Evolutionary conservation across 2,888 invertebrate genomes (phyloP).

Genomic region (Dicycla oo): DNA sequence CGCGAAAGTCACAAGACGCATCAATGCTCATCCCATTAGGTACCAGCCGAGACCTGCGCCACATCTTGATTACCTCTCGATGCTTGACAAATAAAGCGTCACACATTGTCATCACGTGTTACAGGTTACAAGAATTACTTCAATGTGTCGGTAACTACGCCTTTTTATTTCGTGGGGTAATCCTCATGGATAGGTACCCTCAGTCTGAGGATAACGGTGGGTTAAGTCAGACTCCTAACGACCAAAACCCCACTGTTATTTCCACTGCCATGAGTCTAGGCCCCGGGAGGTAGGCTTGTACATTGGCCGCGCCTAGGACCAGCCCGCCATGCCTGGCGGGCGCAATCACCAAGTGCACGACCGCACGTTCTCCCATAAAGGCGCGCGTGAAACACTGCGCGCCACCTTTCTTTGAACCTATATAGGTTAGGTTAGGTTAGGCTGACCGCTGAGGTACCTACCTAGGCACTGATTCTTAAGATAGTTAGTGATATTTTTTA

Average conservation of each 20-base stretch:
- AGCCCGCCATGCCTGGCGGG: too few relatives aligned
- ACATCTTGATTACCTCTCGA: too few relatives aligned
- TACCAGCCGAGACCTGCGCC: not conserved
- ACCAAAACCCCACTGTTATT: not conserved
- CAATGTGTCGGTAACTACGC: not conserved
- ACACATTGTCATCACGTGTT: not conserved
- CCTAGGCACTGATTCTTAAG: not conserved
- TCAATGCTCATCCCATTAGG: not conserved
- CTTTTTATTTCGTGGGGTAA: not conserved
- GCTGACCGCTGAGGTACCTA: not conserved
- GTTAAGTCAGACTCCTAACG: not conserved
- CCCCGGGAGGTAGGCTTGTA: too few relatives aligned
- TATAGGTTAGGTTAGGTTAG: too few relatives aligned
- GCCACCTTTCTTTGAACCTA: too few relatives aligned
- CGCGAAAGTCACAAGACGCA: constrained; percentile 13
- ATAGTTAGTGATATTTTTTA: not conserved
- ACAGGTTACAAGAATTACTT: not conserved
- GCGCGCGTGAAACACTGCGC: too few relatives aligned
- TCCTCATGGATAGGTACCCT: not conserved
- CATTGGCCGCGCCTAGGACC: too few relatives aligned
- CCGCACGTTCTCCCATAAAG: not conserved
- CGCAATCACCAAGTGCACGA: not conserved
- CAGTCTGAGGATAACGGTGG: not conserved
- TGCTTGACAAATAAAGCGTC: not conserved
- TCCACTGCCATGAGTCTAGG: too few relatives aligned